Evolutionary conservation across 2,113 vertebrate species (phyloP), one percentile per base, ranked within the genome.

Genomic region (Panthera tigris): DNA sequence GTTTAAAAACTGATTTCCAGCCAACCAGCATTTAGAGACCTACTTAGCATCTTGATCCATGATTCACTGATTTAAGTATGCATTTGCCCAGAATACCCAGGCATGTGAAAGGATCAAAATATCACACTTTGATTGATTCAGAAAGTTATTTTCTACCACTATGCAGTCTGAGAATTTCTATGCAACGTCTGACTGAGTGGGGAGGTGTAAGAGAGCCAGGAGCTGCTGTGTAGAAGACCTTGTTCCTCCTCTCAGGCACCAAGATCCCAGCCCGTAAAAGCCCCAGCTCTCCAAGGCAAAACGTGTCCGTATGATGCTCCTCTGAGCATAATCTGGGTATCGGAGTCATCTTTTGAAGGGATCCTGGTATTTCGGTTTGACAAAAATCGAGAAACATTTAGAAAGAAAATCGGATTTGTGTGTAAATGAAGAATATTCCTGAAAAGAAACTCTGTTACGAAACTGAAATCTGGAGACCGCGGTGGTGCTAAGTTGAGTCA

Each of bases 51-150:
- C 98, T 99, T 98, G 95, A 98, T 96, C 98, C 99, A 99, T 99
- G 99, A 99, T 98, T 99, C 99, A 99, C 98, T 94, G 39, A 0
- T 98, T 98, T 98, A 98, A 99, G 98, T 98, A 98, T 98, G 98
- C 13, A 98, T 96, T 99, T 98, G 96, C 88, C 94, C 98, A 99
- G 98, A 99, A 99, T 99, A 99, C 99, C 98, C 99, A 99, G 99
- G 98, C 99, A 98, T 5, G 91, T 97, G 98, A 99, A 99, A 97
- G 79, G 98, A 98, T 98, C 98, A 99, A 98, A 99, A 99, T 98
- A 98, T 91, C 98, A 97, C 15, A 80, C 97, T 98, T 98, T 98
- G 98, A 98, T 97, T 98, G 98, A 99, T 98, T 99, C 98, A 97
- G 97, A 98, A 98, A 98, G 97, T 93, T 97, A 97, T 98, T 98